Percentiles rank a stretch among this genome's conserved stretches.
Evolutionary conservation across 2,113 vertebrate species (phyloP).

Genomic region (Crotalus tigris): DNA sequence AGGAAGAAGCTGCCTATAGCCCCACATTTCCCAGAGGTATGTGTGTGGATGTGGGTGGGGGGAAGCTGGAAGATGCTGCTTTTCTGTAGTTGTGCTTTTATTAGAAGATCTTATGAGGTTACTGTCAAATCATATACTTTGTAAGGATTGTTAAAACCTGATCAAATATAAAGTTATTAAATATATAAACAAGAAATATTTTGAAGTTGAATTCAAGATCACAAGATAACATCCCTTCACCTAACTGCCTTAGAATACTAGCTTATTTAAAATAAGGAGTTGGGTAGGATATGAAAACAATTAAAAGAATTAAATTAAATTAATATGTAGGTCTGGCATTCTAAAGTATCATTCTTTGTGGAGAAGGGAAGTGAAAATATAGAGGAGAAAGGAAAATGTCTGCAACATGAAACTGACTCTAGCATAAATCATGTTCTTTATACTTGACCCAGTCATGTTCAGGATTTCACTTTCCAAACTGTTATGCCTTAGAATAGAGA

Average conservation of each 20-base stretch:
- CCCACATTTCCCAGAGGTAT: background rate
- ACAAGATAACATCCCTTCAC: background rate
- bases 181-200: background rate
- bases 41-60: background rate
- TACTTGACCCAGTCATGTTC: background rate
- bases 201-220: background rate
- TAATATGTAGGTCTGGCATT: background rate
- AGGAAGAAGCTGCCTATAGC: background rate
- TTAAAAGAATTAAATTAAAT: background rate
- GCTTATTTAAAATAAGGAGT: background rate
- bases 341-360: background rate
- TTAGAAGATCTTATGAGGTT: background rate
- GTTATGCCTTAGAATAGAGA: background rate
- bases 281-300: background rate
- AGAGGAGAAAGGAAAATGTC: background rate
- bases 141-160: background rate
- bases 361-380: background rate
- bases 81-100: background rate
- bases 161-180: background rate
- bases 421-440: background rate
- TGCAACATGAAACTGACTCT: background rate
- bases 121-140: background rate
- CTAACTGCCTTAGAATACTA: background rate
- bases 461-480: background rate
- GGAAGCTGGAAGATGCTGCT: background rate